Percentiles rank a stretch among this genome's conserved stretches.
phyloP scores from a whole-genome alignment of 2,888 invertebrate species.

The Darwinula stevensoni region DNA sequence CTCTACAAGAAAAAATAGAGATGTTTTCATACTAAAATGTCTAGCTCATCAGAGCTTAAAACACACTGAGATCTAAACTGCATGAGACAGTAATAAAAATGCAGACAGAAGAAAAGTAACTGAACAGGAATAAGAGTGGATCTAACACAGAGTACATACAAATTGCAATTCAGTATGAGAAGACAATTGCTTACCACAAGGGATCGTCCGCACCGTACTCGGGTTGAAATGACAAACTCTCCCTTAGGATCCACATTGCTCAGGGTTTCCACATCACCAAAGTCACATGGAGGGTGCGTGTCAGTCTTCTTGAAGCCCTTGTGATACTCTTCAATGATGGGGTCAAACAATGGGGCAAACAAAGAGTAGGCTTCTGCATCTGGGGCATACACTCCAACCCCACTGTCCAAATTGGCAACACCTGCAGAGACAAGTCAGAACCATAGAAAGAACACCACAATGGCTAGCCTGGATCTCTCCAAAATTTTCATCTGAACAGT shows the following conservation, averaged over 20 bases:
- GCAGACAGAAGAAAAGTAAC: too few relatives aligned
- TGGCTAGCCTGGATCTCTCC: background rate
- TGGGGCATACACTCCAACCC: constrained; percentile 88
- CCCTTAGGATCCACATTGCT: constrained; percentile 58
- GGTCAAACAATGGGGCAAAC: constrained; percentile 78
- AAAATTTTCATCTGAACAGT: background rate
- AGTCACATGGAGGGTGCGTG: constrained; percentile 65
- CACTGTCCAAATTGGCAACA: constrained; percentile 80
- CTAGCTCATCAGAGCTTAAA: too few relatives aligned
- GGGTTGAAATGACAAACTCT: constrained; percentile 70
- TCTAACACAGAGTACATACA: too few relatives aligned
- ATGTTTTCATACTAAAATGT: too few relatives aligned
- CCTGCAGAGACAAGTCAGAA: constrained; percentile 23
- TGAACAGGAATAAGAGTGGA: too few relatives aligned
- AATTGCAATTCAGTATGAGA: background rate
- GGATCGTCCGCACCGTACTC: constrained; percentile 85
- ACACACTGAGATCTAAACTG: too few relatives aligned
- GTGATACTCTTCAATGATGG: constrained; percentile 93
- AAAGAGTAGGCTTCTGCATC: constrained; percentile 82
- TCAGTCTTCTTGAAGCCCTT: constrained; percentile 76
- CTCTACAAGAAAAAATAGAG: too few relatives aligned
- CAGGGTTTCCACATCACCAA: constrained; percentile 67
- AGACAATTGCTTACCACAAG: constrained; percentile 8
- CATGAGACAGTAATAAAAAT: too few relatives aligned
- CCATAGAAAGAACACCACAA: background rate